Conservation (phyloP, 2,113 vertebrate species). For the Protobothrops mucrosquamatus region DNA sequence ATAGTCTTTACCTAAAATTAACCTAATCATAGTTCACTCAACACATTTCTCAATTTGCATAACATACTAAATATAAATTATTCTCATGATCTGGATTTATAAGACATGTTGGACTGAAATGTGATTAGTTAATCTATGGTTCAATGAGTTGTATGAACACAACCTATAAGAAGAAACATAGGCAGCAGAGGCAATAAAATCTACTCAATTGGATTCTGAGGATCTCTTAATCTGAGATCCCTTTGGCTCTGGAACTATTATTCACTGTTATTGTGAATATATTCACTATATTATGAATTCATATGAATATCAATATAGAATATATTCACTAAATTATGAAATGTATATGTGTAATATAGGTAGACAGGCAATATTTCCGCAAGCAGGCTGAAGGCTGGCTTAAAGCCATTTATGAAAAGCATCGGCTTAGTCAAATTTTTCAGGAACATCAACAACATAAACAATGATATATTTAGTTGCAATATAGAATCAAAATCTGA, state of each 20-base stretch:
- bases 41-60: neutral
- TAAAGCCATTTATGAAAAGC: neutral
- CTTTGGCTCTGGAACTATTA: neutral
- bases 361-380: neutral
- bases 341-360: neutral
- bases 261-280: neutral
- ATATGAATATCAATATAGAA: neutral
- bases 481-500: neutral
- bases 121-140: neutral
- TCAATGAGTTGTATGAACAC: neutral
- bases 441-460: neutral
- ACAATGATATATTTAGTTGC: neutral
- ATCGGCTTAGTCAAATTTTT: neutral
- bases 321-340: neutral
- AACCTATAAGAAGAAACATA: neutral
- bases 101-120: neutral
- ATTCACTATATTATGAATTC: neutral
- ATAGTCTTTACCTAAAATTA: neutral
- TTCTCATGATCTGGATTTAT: neutral
- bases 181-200: neutral
- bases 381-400: neutral
- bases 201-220: neutral
- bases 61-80: neutral
- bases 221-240: neutral
- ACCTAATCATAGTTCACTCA: neutral